A percentile compares a stretch with the other conserved stretches of the same genome.
These are phyloP conservation scores for Harmothoe impar DNA, from an alignment of 2,888 invertebrate species.

Conservation along the genomic window DNA sequence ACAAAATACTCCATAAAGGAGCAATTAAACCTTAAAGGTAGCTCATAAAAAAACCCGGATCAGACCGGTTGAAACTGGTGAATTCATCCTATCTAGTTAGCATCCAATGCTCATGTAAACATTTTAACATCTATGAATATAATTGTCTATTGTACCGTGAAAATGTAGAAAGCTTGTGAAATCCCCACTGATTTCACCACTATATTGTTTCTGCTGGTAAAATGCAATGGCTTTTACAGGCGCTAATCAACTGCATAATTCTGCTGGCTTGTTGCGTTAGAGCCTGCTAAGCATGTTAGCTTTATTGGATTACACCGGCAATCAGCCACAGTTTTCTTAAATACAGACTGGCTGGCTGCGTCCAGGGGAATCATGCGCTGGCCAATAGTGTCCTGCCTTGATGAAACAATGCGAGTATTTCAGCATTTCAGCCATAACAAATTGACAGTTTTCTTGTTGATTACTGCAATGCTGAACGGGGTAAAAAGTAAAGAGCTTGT, in stretches of 20 bases:
- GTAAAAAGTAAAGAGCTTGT: too few species aligned
- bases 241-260: constrained; percentile 6
- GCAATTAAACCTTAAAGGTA: too few species aligned
- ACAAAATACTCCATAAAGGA: too few species aligned
- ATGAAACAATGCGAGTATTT: constrained; percentile 5
- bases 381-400: not conserved
- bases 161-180: not conserved
- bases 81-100: too few species aligned
- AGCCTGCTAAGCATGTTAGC: constrained; percentile 11
- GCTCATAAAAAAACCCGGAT: too few species aligned
- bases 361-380: not conserved
- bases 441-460: too few species aligned
- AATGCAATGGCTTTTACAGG: not conserved
- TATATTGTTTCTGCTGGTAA: not conserved
- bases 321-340: constrained; percentile 7
- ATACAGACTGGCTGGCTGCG: not conserved
- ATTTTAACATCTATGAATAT: too few species aligned
- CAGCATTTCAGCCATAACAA: not conserved
- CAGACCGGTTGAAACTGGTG: too few species aligned
- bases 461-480: too few species aligned
- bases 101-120: too few species aligned
- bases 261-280: not conserved
- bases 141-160: not conserved
- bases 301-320: constrained; percentile 14
- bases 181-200: not conserved